Conservation (phyloP, 1,140 invertebrate genomes). For the Geopemphigus sp. region DNA sequence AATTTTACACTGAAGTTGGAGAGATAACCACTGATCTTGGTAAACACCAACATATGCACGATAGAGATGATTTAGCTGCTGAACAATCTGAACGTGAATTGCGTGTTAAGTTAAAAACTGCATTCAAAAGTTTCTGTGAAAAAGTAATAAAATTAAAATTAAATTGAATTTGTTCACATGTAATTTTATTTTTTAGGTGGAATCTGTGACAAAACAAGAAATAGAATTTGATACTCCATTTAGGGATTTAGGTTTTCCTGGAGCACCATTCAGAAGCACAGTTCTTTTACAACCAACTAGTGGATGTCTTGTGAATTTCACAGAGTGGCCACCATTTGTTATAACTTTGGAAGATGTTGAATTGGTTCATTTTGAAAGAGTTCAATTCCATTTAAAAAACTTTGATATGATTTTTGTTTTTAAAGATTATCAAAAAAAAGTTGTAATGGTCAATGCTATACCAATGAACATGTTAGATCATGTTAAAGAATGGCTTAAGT, state of each 20-base stretch:
- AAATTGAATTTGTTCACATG: neutral
- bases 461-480: conserved; percentile 98
- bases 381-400: conserved; percentile 97
- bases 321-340: conserved; percentile 99
- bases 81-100: conserved; percentile 98
- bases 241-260: conserved; percentile 94
- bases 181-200: conserved; percentile 64
- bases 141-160: conserved; percentile 61
- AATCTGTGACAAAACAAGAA: conserved; percentile 91
- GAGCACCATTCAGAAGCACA: conserved; percentile 95
- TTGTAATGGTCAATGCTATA: conserved; percentile 95
- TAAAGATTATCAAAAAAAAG: conserved; percentile 94
- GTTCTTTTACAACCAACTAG: conserved; percentile 96
- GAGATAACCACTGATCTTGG: conserved; percentile 99
- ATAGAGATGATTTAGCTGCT: conserved; percentile 95
- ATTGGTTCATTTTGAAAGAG: conserved; percentile 97
- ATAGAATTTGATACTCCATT: conserved; percentile 99
- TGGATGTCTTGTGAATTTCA: conserved; percentile 93
- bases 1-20: conserved; percentile 99
- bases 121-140: conserved; percentile 98
- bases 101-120: conserved; percentile 92
- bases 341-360: conserved; percentile 97
- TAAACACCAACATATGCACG: conserved; percentile 99
- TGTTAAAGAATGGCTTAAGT: conserved; percentile 99
- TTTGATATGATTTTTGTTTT: conserved; percentile 99